phyloP scores from a whole-genome alignment of 2,888 invertebrate species.

The Brachynemurus nebulosus region DNA sequence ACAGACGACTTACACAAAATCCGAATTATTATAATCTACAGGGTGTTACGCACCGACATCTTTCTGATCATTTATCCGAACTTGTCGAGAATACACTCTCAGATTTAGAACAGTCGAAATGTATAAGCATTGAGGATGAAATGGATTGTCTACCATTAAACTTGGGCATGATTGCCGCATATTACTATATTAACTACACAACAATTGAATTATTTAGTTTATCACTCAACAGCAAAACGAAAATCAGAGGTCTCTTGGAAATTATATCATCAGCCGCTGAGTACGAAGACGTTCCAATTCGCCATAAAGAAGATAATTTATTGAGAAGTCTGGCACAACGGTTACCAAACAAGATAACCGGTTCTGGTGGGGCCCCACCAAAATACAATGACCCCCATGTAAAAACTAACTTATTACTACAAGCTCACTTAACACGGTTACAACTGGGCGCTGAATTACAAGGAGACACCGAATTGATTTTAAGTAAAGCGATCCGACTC shows the following conservation, averaged over 20 bases:
- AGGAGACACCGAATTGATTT: conserved; percentile 84
- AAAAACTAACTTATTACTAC: conserved; percentile 88
- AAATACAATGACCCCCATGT: conserved; percentile 94
- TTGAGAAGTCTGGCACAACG: conserved; percentile 43
- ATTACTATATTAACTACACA: conserved; percentile 99
- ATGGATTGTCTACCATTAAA: conserved; percentile 95
- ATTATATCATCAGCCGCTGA: conserved; percentile 97
- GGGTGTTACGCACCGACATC: conserved; percentile 89
- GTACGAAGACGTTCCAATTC: conserved; percentile 84
- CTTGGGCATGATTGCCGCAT: conserved; percentile 99
- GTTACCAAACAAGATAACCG: conserved; percentile 45
- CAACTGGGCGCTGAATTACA: conserved; percentile 93
- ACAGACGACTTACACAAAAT: conserved; percentile 92
- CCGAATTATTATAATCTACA: conserved; percentile 99
- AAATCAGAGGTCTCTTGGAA: conserved; percentile 91
- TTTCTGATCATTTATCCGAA: conserved; percentile 97
- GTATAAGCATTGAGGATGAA: conserved; percentile 95
- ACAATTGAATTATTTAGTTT: conserved; percentile 97
- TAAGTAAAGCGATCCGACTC: conserved; percentile 71
- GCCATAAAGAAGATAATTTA: conserved; percentile 89
- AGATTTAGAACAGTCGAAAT: conserved; percentile 92
- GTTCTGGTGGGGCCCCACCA: conserved; percentile 43
- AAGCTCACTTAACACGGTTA: conserved; percentile 89
- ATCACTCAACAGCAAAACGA: conserved; percentile 93
- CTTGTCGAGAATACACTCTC: conserved; percentile 90